Evolutionary conservation across 2,113 vertebrate species (phyloP).

Genomic region (Anser brachyrhynchus): DNA sequence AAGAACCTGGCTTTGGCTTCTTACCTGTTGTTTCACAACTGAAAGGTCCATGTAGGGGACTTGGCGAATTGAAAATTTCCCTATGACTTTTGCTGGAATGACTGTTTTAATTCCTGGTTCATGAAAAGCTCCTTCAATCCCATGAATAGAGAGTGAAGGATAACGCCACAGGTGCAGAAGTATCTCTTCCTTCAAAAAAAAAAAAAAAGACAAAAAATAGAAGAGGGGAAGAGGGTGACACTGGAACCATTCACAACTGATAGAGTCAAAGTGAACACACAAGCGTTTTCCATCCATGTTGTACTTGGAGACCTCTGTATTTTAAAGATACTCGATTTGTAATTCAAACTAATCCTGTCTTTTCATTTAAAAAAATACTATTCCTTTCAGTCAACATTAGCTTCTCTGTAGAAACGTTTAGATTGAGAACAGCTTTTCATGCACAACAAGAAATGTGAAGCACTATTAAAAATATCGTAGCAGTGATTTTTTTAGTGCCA

Average conservation of each 20-base stretch:
- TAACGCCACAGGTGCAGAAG: slow-evolving; percentile 88
- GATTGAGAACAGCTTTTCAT: not conserved
- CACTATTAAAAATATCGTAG: not conserved
- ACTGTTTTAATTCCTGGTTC: slow-evolving; percentile 88
- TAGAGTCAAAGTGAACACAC: not conserved
- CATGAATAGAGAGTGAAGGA: slow-evolving; percentile 90
- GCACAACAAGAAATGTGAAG: not conserved
- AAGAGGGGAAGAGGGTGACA: not conserved
- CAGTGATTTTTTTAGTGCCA: not conserved
- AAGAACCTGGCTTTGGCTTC: not conserved
- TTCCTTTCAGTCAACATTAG: not conserved
- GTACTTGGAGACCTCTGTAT: not conserved
- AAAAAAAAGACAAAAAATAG: not conserved
- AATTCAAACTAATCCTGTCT: not conserved
- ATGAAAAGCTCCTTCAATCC: slow-evolving; percentile 90
- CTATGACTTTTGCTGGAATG: slow-evolving; percentile 87
- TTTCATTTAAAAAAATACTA: not conserved
- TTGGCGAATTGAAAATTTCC: slow-evolving; percentile 92
- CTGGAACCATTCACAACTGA: not conserved
- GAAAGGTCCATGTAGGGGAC: slow-evolving; percentile 87
- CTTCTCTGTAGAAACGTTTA: not conserved
- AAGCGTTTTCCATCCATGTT: not conserved
- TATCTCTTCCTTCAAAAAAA: slow-evolving; percentile 84
- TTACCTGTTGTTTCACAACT: slow-evolving; percentile 85
- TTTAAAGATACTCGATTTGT: not conserved